phyloP scores from a whole-genome alignment of 2,888 invertebrate genomes.

The Diaprepes abbreviatus region DNA sequence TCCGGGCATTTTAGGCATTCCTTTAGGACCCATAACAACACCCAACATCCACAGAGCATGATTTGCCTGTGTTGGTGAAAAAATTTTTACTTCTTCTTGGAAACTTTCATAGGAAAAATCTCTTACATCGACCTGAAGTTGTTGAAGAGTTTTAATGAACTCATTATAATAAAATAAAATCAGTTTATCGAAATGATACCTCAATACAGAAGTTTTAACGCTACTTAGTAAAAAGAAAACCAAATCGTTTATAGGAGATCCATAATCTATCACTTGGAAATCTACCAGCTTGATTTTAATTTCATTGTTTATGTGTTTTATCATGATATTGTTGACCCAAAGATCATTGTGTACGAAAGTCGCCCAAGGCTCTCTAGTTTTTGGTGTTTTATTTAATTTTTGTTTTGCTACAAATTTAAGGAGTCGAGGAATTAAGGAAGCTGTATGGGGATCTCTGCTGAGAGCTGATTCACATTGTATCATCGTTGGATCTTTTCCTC shows the following conservation, averaged over 20 bases:
- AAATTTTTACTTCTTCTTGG: slow-evolving; percentile 62
- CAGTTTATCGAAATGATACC: slow-evolving; percentile 66
- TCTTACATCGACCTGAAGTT: slow-evolving; percentile 57
- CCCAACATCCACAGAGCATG: slow-evolving; percentile 65
- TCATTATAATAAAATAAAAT: slow-evolving; percentile 68
- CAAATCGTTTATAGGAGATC: slow-evolving; percentile 69
- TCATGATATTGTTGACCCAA: slow-evolving; percentile 74
- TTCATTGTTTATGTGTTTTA: slow-evolving; percentile 62
- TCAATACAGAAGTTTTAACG: slow-evolving; percentile 63
- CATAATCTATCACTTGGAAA: slow-evolving; percentile 71
- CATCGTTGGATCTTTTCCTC: background rate
- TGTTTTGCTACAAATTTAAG: slow-evolving; percentile 1
- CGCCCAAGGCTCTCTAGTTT: slow-evolving; percentile 62
- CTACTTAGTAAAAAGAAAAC: slow-evolving; percentile 71
- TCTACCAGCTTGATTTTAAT: slow-evolving; percentile 69
- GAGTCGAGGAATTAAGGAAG: background rate
- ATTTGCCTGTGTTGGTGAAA: slow-evolving; percentile 62
- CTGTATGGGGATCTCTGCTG: slow-evolving; percentile 24
- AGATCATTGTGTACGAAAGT: slow-evolving; percentile 71
- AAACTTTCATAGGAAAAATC: slow-evolving; percentile 64
- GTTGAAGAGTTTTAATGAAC: slow-evolving; percentile 64
- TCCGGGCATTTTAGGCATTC: slow-evolving; percentile 21
- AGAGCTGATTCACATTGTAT: slow-evolving; percentile 12
- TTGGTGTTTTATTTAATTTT: slow-evolving; percentile 22
- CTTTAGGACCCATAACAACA: slow-evolving; percentile 47